Conservation (phyloP, 2,888 invertebrate species). For the Cheilosia scutellata region DNA sequence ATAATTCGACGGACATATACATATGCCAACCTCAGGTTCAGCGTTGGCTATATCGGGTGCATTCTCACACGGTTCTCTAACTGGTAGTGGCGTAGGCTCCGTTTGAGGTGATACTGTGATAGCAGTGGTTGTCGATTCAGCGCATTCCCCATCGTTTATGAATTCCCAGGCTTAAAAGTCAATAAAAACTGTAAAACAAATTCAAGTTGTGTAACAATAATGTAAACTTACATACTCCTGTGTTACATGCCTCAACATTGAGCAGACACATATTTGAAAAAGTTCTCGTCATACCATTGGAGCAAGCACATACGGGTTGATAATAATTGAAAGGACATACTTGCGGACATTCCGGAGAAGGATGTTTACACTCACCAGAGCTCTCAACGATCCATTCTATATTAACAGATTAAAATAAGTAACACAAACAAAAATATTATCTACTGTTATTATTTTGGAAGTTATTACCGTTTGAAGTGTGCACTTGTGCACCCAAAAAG, state of each 20-base stretch:
- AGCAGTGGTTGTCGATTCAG: background rate
- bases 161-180: no score
- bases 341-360: slow-evolving; percentile 2
- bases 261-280: slow-evolving; percentile 29
- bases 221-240: slow-evolving; percentile 19
- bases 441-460: no score
- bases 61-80: slow-evolving; percentile 4
- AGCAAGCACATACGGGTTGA: slow-evolving; percentile 28
- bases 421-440: no score
- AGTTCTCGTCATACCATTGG: slow-evolving; percentile 17
- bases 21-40: slow-evolving; percentile 17
- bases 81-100: background rate
- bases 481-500: no score
- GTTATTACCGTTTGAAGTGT: no score
- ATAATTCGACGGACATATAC: slow-evolving; percentile 37
- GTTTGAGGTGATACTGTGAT: background rate
- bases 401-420: background rate
- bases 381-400: slow-evolving; percentile 25
- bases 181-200: no score
- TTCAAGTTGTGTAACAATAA: background rate
- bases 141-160: no score
- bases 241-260: slow-evolving; percentile 1
- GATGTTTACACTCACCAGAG: slow-evolving; percentile 16
- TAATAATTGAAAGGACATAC: slow-evolving; percentile 25
- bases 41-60: background rate